A percentile compares a stretch with the other conserved stretches of the same genome.
phyloP scores from a whole-genome alignment of 2,888 invertebrate species.

The Troides aeacus region DNA sequence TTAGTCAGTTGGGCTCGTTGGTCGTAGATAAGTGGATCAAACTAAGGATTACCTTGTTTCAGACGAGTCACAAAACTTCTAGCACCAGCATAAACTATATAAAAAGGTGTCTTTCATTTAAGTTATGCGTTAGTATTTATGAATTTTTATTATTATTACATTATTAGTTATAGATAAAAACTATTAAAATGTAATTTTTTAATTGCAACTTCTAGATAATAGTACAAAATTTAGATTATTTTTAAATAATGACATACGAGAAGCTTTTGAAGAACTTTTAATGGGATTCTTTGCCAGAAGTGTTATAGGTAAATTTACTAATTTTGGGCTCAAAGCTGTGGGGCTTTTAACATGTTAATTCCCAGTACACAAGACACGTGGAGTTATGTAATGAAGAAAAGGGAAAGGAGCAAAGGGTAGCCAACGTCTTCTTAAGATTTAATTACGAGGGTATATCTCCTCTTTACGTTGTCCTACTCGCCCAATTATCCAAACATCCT shows the following conservation, averaged over 20 bases:
- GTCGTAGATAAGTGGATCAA: conserved; percentile 51
- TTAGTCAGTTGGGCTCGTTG: conserved; percentile 52
- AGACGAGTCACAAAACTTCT: conserved; percentile 33
- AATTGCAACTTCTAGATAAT: too few relatives aligned
- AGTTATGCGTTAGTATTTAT: too few relatives aligned
- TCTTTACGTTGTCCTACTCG: conserved; percentile 20
- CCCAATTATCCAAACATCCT: conserved; percentile 29
- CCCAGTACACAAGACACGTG: conserved; percentile 23
- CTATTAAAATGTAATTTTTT: too few relatives aligned
- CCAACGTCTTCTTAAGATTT: conserved; percentile 27
- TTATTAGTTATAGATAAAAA: too few relatives aligned
- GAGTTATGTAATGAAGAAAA: conserved; percentile 29
- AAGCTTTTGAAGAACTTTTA: background rate
- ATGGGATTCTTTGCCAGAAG: background rate
- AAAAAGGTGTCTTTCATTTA: background rate
- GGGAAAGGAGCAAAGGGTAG: conserved; percentile 24
- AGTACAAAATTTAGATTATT: too few relatives aligned
- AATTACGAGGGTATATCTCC: conserved; percentile 28
- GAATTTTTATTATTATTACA: too few relatives aligned
- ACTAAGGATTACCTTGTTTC: conserved; percentile 58
- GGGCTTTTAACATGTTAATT: conserved; percentile 23
- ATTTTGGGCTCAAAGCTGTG: conserved; percentile 11
- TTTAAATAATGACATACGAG: too few relatives aligned
- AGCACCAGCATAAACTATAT: conserved; percentile 5
- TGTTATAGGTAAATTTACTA: conserved; percentile 17